Percentiles rank a stretch among this genome's conserved stretches.
phyloP scores from a whole-genome alignment of 2,113 vertebrate genomes.

The Lutjanus erythropterus region DNA sequence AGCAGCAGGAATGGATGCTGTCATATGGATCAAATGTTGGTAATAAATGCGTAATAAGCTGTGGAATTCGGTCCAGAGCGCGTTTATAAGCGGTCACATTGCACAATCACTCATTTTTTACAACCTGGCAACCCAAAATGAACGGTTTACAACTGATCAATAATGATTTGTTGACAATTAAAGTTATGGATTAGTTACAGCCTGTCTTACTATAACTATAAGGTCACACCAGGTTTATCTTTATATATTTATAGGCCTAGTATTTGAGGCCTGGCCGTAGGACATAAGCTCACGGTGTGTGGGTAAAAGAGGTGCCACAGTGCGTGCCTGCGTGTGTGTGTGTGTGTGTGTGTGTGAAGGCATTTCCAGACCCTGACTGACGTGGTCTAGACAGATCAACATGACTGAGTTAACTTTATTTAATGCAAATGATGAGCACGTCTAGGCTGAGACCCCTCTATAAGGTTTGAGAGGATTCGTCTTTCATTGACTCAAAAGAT shows the following conservation, averaged over 20 bases:
- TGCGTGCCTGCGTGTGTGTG: neutral
- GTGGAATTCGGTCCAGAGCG: neutral
- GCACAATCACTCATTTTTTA: no score
- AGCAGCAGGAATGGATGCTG: no score
- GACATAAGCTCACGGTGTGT: neutral
- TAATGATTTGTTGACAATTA: no score
- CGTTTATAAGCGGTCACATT: no score
- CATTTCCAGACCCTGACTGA: slow-evolving; percentile 49
- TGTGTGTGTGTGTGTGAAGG: slow-evolving; percentile 40
- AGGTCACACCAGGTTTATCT: no score
- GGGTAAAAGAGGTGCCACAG: neutral
- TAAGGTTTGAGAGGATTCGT: slow-evolving; percentile 59
- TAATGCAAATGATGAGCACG: slow-evolving; percentile 66
- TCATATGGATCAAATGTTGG: no score
- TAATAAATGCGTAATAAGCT: neutral
- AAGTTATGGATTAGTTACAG: neutral
- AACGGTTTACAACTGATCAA: neutral
- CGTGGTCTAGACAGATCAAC: slow-evolving; percentile 54
- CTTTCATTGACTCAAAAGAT: slow-evolving; percentile 70
- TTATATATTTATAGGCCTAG: no score
- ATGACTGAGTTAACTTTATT: slow-evolving; percentile 57
- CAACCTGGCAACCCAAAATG: neutral
- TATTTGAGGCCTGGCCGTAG: no score
- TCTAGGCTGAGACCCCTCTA: slow-evolving; percentile 54
- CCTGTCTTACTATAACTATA: neutral